Percentiles rank a stretch among this genome's conserved stretches.
These are phyloP conservation scores for Standfussiana lucernea DNA, from an alignment of 2,888 invertebrate species.

Conservation along the genomic window DNA sequence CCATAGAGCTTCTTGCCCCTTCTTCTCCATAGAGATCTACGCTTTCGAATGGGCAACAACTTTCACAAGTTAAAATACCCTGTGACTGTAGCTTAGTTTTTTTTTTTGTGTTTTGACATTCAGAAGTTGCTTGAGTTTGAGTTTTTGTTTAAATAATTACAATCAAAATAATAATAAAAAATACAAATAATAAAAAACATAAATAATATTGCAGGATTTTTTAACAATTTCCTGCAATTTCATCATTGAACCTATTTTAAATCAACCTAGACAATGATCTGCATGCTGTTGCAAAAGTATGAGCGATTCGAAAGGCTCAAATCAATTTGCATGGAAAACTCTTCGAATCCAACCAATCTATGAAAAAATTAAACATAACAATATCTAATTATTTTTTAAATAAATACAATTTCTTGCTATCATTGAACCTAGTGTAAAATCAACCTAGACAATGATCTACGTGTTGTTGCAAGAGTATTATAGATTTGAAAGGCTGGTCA, in stretches of 20 bases:
- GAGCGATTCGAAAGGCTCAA: slow-evolving; percentile 85
- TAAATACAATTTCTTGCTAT: slow-evolving; percentile 24
- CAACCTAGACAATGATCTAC: slow-evolving; percentile 86
- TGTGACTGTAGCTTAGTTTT: too few species aligned
- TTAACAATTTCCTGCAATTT: neutral
- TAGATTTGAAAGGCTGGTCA: slow-evolving; percentile 87
- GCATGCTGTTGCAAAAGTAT: slow-evolving; percentile 90
- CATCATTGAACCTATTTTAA: neutral
- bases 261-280: slow-evolving; percentile 83
- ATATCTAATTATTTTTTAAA: neutral
- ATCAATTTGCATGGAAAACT: neutral
- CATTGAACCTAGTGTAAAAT: neutral
- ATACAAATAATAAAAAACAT: too few species aligned
- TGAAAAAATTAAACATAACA: neutral
- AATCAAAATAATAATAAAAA: too few species aligned
- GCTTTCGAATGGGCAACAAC: too few species aligned
- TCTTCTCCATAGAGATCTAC: too few species aligned
- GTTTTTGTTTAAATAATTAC: neutral
- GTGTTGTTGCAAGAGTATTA: slow-evolving; percentile 90
- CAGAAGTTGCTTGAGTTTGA: too few species aligned
- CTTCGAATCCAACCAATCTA: neutral
- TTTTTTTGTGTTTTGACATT: too few species aligned
- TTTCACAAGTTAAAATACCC: too few species aligned
- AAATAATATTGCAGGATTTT: too few species aligned
- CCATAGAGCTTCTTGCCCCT: too few species aligned